These are phyloP conservation scores for Laodelphax striatellus DNA, from an alignment of 1,140 invertebrate genomes.

Conservation along the genomic window DNA sequence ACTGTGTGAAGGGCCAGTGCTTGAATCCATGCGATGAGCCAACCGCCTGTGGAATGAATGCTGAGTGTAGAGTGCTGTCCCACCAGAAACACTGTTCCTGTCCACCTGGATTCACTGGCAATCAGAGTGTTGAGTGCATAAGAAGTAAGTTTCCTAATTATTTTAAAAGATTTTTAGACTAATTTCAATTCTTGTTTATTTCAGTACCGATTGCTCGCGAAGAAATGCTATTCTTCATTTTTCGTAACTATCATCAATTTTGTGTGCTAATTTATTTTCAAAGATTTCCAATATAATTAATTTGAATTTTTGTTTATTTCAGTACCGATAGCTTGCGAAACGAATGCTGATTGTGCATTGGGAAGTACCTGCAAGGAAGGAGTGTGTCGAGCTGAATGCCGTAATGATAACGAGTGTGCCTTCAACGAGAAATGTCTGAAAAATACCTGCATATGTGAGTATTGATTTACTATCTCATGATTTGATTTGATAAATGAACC, in stretches of 20 bases:
- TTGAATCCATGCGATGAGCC: slow-evolving; percentile 66
- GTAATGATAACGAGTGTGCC: slow-evolving; percentile 72
- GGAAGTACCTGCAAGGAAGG: slow-evolving; percentile 62
- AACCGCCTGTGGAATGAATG: slow-evolving; percentile 77
- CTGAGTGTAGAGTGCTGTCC: slow-evolving; percentile 60
- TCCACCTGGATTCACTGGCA: slow-evolving; percentile 74
- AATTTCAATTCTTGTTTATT: slow-evolving; percentile 20
- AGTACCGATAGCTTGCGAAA: slow-evolving; percentile 66
- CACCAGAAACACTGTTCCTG: slow-evolving; percentile 73
- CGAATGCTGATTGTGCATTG: slow-evolving; percentile 51
- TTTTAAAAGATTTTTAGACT: no score
- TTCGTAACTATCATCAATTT: no score
- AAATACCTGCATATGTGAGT: slow-evolving; percentile 67
- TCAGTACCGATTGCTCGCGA: slow-evolving; percentile 65
- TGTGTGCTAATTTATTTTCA: no score
- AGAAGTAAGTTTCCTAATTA: slow-evolving; percentile 55
- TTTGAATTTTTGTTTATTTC: slow-evolving; percentile 21
- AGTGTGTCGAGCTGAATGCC: slow-evolving; percentile 63
- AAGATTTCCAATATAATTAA: no score
- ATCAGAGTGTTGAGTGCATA: slow-evolving; percentile 71
- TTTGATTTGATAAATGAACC: no score
- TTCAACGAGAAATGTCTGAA: slow-evolving; percentile 78
- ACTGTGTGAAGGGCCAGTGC: slow-evolving; percentile 74
- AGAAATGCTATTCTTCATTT: no score
- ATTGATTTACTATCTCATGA: slow-evolving; percentile 6